Conservation (phyloP, 2,797 vertebrate genomes). For the Petrocephalus sullivani region DNA sequence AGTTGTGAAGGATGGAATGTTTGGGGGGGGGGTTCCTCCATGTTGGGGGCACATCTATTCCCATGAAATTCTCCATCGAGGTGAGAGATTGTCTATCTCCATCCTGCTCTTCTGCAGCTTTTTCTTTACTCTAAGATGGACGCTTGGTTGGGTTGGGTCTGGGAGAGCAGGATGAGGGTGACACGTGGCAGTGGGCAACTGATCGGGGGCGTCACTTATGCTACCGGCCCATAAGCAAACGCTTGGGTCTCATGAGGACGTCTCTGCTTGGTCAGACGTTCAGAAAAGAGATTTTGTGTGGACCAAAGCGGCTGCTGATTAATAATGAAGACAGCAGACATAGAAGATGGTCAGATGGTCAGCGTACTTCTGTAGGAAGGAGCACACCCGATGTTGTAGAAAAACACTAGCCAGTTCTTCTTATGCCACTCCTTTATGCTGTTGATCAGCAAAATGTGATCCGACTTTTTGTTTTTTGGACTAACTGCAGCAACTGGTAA, state of each 20-base stretch:
- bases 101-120: neutral
- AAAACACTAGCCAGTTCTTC: neutral
- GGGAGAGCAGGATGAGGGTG: neutral
- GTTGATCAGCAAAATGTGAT: neutral
- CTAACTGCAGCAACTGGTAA: too few relatives aligned
- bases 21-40: neutral
- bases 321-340: neutral
- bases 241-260: neutral
- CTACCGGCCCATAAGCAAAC: neutral
- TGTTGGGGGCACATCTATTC: neutral
- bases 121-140: neutral
- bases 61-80: neutral
- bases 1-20: neutral
- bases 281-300: neutral
- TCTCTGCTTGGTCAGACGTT: neutral
- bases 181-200: neutral
- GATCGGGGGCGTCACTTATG: neutral
- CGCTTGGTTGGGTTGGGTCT: neutral
- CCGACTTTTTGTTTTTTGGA: neutral
- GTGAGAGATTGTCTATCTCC: neutral
- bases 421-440: neutral
- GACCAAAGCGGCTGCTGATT: neutral
- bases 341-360: neutral
- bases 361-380: neutral
- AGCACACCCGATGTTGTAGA: too few relatives aligned